Conservation (phyloP, 2,888 invertebrate species). For the Sarcophaga rosellei region DNA sequence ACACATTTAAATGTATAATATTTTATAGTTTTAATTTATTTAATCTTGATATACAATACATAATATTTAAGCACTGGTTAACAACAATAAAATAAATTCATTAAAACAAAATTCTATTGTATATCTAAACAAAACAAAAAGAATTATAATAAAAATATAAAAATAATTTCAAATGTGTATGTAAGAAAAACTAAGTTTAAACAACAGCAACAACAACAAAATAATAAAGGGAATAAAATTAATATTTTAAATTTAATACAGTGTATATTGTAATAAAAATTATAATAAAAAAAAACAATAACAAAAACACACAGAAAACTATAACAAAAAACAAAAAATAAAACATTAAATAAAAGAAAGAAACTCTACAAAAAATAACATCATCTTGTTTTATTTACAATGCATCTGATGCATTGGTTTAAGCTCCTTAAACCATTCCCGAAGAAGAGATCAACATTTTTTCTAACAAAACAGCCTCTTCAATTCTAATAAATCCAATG, state of each 20-base stretch:
- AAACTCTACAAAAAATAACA: background rate
- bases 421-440: too few species aligned
- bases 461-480: too few species aligned
- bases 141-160: conserved; percentile 23
- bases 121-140: background rate
- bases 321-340: background rate
- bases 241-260: conserved; percentile 58
- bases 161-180: conserved; percentile 36
- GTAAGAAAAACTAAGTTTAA: conserved; percentile 41
- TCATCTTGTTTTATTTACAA: too few species aligned
- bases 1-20: background rate
- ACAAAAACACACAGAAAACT: conserved; percentile 10
- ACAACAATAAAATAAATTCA: conserved; percentile 42
- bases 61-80: conserved; percentile 63
- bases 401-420: too few species aligned
- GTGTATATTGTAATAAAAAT: conserved; percentile 65
- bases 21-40: conserved; percentile 50
- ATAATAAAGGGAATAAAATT: conserved; percentile 61
- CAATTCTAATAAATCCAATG: too few species aligned
- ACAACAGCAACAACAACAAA: conserved; percentile 38
- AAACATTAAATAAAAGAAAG: background rate
- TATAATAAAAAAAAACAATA: conserved; percentile 38
- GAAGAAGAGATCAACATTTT: too few species aligned
- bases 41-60: conserved; percentile 26
- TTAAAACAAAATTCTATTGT: conserved; percentile 10